Evolutionary conservation across 2,113 vertebrate genomes (phyloP).

Genomic region (Rhagologus leucostigma): DNA sequence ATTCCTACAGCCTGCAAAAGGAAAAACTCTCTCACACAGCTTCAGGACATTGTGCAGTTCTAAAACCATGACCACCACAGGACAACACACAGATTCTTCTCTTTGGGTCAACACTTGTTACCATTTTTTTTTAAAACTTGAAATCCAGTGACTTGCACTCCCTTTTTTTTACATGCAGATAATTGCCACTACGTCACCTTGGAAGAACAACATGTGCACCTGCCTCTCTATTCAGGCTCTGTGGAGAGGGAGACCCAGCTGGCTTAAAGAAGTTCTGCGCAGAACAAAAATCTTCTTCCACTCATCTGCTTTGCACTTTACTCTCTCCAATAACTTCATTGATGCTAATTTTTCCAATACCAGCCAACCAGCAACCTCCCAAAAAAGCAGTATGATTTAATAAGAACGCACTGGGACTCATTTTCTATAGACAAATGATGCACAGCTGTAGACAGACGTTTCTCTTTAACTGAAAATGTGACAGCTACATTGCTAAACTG

Average conservation of each 20-base stretch:
- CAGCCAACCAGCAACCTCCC: background rate
- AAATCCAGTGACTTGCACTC: background rate
- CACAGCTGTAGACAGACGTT: background rate
- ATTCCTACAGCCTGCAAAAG: background rate
- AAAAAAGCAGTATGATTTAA: background rate
- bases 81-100: background rate
- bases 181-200: background rate
- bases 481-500: background rate
- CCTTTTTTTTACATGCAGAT: background rate
- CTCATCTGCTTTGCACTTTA: background rate
- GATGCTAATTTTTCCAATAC: background rate
- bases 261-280: background rate
- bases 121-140: background rate
- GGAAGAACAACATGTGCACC: fast-evolving
- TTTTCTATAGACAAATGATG: background rate
- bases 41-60: background rate
- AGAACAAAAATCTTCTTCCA: background rate
- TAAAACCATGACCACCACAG: background rate
- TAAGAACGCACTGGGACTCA: fast-evolving
- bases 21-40: background rate
- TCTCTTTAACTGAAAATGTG: background rate
- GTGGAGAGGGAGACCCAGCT: background rate
- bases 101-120: background rate
- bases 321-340: background rate
- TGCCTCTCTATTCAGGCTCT: background rate